Evolutionary conservation across 2,797 vertebrate genomes (phyloP).

Genomic region (Hippocampus kuda): DNA sequence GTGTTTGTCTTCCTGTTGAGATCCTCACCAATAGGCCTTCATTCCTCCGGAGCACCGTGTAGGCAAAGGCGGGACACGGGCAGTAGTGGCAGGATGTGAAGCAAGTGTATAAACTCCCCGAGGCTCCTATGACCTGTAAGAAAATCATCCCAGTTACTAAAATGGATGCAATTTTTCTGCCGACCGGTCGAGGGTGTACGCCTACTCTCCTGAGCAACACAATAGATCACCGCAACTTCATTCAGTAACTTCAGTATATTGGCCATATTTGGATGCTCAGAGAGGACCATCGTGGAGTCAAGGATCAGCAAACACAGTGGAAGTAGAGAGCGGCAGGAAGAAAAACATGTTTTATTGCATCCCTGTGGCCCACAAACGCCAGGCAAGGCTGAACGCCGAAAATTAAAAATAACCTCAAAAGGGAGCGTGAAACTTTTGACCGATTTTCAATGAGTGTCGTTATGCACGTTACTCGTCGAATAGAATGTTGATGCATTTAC

Average conservation of each 20-base stretch:
- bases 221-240: neutral
- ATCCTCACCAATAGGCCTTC: constrained; percentile 81
- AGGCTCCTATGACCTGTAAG: constrained; percentile 79
- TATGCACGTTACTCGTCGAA: no score
- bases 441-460: neutral
- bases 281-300: neutral
- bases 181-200: neutral
- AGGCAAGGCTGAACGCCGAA: neutral
- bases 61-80: constrained; percentile 82
- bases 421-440: neutral
- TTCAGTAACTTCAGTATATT: neutral
- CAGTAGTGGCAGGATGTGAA: constrained; percentile 89
- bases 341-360: constrained; percentile 4
- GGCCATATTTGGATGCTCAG: constrained; percentile 2
- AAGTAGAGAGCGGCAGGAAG: neutral
- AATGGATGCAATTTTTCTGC: constrained; percentile 9
- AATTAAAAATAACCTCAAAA: neutral
- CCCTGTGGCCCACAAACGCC: neutral
- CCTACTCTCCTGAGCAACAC: neutral
- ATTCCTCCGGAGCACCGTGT: constrained; percentile 75
- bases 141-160: constrained; percentile 17
- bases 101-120: constrained; percentile 79
- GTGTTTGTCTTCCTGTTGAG: neutral
- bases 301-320: neutral
- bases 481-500: no score